Evolutionary conservation across 2,888 invertebrate genomes (phyloP).

Genomic region (Orchesellides sinensis): DNA sequence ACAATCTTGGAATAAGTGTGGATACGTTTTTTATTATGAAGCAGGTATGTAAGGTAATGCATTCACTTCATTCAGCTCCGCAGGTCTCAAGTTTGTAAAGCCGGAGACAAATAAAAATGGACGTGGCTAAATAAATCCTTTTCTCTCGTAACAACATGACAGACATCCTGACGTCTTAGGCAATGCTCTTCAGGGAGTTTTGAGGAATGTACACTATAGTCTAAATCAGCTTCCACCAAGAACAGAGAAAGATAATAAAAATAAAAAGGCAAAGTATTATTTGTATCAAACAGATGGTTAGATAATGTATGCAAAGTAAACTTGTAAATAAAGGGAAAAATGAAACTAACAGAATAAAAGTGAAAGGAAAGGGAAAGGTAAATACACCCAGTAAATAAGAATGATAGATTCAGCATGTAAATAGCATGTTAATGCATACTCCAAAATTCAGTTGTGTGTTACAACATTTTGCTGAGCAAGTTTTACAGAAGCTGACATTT

Average conservation of each 20-base stretch:
- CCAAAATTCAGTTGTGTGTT: no score
- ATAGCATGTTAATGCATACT: neutral
- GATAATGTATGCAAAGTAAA: slow-evolving; percentile 25
- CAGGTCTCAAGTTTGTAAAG: neutral
- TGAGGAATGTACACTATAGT: no score
- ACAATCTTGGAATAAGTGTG: no score
- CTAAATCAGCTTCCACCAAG: neutral
- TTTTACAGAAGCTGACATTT: no score
- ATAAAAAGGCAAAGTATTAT: no score
- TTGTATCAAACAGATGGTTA: neutral
- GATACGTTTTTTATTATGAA: no score
- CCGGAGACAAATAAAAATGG: slow-evolving; percentile 35
- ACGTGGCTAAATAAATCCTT: slow-evolving; percentile 33
- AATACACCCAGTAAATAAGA: neutral
- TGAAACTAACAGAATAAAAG: neutral
- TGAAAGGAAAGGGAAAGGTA: neutral
- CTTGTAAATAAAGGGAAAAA: slow-evolving; percentile 10
- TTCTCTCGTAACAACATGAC: neutral
- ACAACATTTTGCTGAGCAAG: no score
- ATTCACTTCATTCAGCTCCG: neutral
- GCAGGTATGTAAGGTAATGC: no score
- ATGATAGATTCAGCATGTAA: slow-evolving; percentile 2
- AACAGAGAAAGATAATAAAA: no score
- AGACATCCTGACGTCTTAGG: neutral
- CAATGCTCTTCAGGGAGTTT: neutral